phyloP scores from a whole-genome alignment of 1,140 invertebrate genomes.

The Diuraphis noxia region DNA sequence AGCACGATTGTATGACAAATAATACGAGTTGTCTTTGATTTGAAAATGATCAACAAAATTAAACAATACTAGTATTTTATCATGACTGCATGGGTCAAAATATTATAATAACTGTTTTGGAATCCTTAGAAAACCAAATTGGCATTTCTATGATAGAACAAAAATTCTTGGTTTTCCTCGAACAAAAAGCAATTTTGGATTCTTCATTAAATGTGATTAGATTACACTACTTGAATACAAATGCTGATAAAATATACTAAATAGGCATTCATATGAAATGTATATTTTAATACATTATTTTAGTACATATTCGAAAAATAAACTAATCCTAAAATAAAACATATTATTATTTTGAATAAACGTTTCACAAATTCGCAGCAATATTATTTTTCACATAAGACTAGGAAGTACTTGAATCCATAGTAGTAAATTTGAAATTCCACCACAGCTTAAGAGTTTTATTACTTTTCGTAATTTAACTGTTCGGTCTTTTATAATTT shows the following conservation, averaged over 20 bases:
- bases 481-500: not conserved
- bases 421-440: not conserved
- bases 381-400: not conserved
- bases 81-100: not conserved
- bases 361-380: not conserved
- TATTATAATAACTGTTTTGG: not conserved
- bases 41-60: not conserved
- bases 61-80: not conserved
- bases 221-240: not conserved
- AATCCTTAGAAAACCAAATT: not conserved
- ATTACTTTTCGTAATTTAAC: not conserved
- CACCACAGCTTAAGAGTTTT: not conserved
- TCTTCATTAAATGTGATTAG: slow-evolving; percentile 3
- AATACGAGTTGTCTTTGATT: not conserved
- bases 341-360: not conserved
- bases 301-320: not conserved
- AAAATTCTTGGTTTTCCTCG: not conserved
- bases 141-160: not conserved
- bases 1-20: not conserved
- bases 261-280: not conserved
- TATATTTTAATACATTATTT: not conserved
- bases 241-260: not conserved
- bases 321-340: not conserved
- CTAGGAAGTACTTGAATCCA: not conserved
- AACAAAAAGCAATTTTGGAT: not conserved